Base-by-base conservation (phyloP, 2,797 vertebrate species). In the Alfaro cultratus region DNA sequence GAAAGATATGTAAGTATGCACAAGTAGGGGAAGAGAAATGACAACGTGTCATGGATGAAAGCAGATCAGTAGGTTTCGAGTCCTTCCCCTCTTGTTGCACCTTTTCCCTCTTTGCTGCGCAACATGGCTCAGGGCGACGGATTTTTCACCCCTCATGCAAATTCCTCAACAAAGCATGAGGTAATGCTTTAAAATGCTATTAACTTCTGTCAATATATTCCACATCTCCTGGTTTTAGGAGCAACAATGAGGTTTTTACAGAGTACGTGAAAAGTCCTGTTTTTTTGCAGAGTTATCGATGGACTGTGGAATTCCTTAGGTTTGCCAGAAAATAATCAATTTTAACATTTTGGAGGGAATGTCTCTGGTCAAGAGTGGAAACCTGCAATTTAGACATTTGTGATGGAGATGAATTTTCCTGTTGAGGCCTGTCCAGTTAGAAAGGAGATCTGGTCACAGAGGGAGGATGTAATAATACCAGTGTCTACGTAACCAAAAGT, bases 141-240 rank as follows among this genome's bases (percentile, higher is more conserved):
- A 83, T 83, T 91, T 83, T 89, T 92, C 76, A 86, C 86, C 80
- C 89, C 45, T 67, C 79, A 87, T 80, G 80, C 81, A 89, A 93
- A 94, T 95, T 95, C 92, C 91, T 88, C 70, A 39, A 77, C 76
- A 86, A 76, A 73, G 49, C 79, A 93, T 92, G 94, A 93, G 88
- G 91, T 93, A 89, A 93, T 92, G 88, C 86, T 83, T 85, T 46
- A 79, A 86, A 83, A 79, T 78, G 67, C 55, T 82, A 47, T 79
- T 80, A 70, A 79, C 64, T 29, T 70, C 57, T 78, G 43, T 62
- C 21, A 74, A 80, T 77, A 60, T 73, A 67, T 51, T 49, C 26
- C 23, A 73, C 75, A 26, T 21, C 34, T 67, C 39, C 26, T 39
- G 68, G 26, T 36, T 74, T 77, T 47, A 80, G 12, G 36, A 74